Base-by-base conservation (phyloP, 2,888 invertebrate species). In the Drosophila formosana region DNA sequence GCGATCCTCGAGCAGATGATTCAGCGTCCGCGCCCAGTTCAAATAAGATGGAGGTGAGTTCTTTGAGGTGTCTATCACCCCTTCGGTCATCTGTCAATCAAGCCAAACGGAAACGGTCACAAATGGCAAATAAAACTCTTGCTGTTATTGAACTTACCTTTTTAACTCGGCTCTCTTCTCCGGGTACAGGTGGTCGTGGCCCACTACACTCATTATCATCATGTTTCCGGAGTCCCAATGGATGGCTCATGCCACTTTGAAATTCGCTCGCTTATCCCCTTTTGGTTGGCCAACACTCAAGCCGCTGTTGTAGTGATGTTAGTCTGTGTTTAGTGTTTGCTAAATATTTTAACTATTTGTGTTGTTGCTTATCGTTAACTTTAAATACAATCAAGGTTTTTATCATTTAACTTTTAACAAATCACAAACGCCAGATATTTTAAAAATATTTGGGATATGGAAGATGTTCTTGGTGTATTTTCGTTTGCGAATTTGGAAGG, bases 11-110 rank as follows among this genome's bases (percentile, higher is more conserved):
- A 98, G 94, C 82, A 98, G 94, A 90, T 95, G 94, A 91, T 95
- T 95, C 89, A 98, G 94, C 88, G 96, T 96, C 84, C 96, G 94
- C 50, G 98, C 97, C 98, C 98, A 98, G 91, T 96, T 96, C 90
- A 97, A 94, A 93, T 96, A 98, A 67, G 96, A 95, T 83, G 96
- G 96, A 87, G 94, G 93, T 70, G 94, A 93, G 79, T 93, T 91
- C 77, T 91, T 91, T 64, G 91, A 91, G 78, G 89, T 88, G 75
- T 92, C 92, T 88, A 90, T 82, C 82, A 90, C 89, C 84, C 91
- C 91, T 91, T 92, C 92, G 91, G 92, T 92, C 92, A 92, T 93
- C 93, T 93, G 3, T n/a, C 2, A 9, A 34, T 3, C 34, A 34
- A 9, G 7, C 30, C 5, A 30, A 6, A 30, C 2, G 2, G 28